phyloP scores from a whole-genome alignment of 2,888 invertebrate species.

The Xylota segnis region DNA sequence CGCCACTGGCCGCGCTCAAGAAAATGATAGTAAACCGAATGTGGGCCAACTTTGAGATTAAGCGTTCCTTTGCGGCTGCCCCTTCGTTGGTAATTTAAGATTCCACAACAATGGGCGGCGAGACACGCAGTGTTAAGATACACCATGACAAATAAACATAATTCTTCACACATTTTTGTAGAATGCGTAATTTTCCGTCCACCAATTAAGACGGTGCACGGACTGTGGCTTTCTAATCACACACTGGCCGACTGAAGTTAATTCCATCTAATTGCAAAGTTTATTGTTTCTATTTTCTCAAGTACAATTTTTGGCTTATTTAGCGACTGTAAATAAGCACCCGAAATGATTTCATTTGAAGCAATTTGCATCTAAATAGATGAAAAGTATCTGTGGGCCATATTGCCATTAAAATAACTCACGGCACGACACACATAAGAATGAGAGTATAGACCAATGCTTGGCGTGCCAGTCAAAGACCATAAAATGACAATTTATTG shows the following conservation, averaged over 20 bases:
- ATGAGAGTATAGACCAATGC: background rate
- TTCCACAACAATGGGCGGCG: constrained; percentile 24
- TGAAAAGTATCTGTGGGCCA: constrained; percentile 18
- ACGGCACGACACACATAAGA: background rate
- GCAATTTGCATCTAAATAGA: constrained; percentile 34
- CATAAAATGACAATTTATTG: constrained; percentile 69
- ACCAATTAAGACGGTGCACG: background rate
- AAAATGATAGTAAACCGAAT: constrained; percentile 62
- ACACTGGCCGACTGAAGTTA: constrained; percentile 25
- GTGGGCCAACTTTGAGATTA: constrained; percentile 69
- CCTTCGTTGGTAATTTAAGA: constrained; percentile 64
- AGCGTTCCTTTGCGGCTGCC: constrained; percentile 56
- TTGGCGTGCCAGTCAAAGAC: constrained; percentile 33
- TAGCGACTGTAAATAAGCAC: constrained; percentile 3
- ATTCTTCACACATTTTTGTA: constrained; percentile 16
- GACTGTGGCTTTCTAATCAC: constrained; percentile 63
- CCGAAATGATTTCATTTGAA: background rate
- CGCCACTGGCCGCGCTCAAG: constrained; percentile 15
- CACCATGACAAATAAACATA: constrained; percentile 34
- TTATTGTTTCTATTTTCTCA: background rate
- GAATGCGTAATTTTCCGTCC: constrained; percentile 29
- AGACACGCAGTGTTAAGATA: constrained; percentile 23
- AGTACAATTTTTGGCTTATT: constrained; percentile 30
- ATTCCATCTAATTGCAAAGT: constrained; percentile 55
- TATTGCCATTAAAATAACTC: constrained; percentile 26